Base-by-base conservation (phyloP, 2,113 vertebrate genomes). In the Larimichthys polyactis region DNA sequence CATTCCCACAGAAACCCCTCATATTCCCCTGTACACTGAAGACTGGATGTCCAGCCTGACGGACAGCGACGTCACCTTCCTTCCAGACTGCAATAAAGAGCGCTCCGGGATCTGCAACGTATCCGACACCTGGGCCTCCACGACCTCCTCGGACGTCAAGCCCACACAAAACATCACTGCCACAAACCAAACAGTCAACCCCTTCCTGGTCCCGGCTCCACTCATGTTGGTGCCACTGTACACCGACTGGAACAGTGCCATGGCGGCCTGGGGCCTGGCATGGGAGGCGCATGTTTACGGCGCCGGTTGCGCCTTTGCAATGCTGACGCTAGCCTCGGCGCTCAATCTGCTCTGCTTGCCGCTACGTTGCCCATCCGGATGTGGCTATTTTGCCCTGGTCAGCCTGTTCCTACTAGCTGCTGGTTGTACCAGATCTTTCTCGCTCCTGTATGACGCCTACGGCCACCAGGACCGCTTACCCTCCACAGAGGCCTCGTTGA, bases 211-310 rank as follows among this genome's bases (percentile, higher is more conserved):
- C 44, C 87, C 92, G 11, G 86, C 90, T 55, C 90, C 89, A 24
- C 95, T 92, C 19, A 95, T 97, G 91, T 91, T 97, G 79, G 93
- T 97, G 78, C 94, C 93, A 1, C 87, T 97, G 83, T 95, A 96
- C 84, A 93, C 96, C 0, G 95, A 97, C 89, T 97, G 97, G 97
- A 95, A 95, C 85, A 95, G 96, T 17, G 97, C 97, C 79, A 94
- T 95, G 91, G 95, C 96, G 5, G 91, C 92, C 5, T 97, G 97
- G 97, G 97, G 97, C n/a, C 57, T 94, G 75, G 97, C 97, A 27
- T 98, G 97, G 97, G 96, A 98, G 65, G 96, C 94, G 0, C 96
- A 97, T 3, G 93, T 97, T 8, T 97, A 97, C 1, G 97, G 97
- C 2, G 90, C 95, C 5, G 97, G 96, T 6, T 91, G 95, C 0